phyloP scores from a whole-genome alignment of 2,113 vertebrate genomes.

The Calidris pygmaea region DNA sequence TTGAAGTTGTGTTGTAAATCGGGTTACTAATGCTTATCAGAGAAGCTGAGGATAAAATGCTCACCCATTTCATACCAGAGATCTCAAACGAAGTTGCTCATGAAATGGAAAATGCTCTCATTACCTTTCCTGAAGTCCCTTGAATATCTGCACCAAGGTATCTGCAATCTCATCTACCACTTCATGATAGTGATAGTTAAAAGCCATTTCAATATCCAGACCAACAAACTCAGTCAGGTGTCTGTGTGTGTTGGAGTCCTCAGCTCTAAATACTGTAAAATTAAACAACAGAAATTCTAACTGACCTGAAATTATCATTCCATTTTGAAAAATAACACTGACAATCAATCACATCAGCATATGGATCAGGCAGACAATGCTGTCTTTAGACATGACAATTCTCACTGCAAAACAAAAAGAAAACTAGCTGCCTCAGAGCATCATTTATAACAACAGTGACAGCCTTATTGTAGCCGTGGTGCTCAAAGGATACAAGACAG shows the following conservation, averaged over 20 bases:
- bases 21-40: not conserved
- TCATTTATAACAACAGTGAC: not conserved
- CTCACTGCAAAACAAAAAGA: not conserved
- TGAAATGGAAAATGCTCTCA: not conserved
- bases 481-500: not conserved
- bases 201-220: constrained; percentile 98
- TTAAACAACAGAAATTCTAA: constrained; percentile 23
- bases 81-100: not conserved
- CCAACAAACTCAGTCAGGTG: constrained; percentile 98
- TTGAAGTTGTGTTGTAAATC: not conserved
- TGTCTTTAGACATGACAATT: not conserved
- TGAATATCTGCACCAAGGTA: constrained; percentile 98
- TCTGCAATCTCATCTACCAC: constrained; percentile 96
- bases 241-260: constrained; percentile 98
- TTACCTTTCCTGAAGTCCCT: constrained; percentile 95
- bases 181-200: constrained; percentile 98
- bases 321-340: not conserved
- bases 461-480: not conserved
- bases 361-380: not conserved
- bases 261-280: constrained; percentile 92
- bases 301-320: constrained; percentile 18
- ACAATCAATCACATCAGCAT: not conserved
- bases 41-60: not conserved
- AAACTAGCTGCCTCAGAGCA: not conserved
- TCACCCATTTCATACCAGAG: not conserved